Conservation (phyloP, 2,888 invertebrate species). For the Cryptus armator region DNA sequence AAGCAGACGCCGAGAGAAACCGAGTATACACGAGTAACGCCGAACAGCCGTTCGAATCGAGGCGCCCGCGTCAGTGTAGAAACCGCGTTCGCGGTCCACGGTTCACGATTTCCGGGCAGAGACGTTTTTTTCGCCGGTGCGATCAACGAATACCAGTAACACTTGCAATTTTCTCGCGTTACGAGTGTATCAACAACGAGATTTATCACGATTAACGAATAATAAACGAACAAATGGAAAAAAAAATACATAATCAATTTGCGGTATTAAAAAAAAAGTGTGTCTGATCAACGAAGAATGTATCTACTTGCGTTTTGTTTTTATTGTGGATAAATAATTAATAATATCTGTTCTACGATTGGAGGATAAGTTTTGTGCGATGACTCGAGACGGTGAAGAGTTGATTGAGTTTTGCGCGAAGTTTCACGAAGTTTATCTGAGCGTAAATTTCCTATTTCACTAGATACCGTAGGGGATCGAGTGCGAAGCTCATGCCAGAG, state of each 20-base stretch:
- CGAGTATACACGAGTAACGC: conserved; percentile 80
- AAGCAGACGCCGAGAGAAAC: conserved; percentile 74
- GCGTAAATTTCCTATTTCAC: neutral
- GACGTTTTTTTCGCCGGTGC: conserved; percentile 72
- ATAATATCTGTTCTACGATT: neutral
- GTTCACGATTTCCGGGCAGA: conserved; percentile 82
- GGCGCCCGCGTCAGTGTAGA: conserved; percentile 85
- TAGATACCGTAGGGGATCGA: neutral
- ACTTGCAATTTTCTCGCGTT: neutral
- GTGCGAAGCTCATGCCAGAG: neutral
- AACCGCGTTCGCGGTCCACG: conserved; percentile 85
- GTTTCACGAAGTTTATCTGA: neutral
- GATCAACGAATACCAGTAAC: neutral
- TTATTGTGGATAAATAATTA: neutral
- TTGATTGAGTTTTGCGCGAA: neutral
- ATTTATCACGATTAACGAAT: neutral
- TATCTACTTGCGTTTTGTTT: neutral
- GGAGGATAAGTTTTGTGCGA: neutral
- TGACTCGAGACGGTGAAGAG: neutral
- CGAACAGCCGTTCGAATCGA: conserved; percentile 84
- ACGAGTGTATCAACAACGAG: neutral
- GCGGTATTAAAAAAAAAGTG: neutral
- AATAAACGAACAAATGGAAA: conserved; percentile 16
- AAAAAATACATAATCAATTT: conserved; percentile 3
- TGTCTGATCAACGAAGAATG: conserved; percentile 2